phyloP scores from a whole-genome alignment of 2,888 invertebrate genomes.

The Idaea aversata region DNA sequence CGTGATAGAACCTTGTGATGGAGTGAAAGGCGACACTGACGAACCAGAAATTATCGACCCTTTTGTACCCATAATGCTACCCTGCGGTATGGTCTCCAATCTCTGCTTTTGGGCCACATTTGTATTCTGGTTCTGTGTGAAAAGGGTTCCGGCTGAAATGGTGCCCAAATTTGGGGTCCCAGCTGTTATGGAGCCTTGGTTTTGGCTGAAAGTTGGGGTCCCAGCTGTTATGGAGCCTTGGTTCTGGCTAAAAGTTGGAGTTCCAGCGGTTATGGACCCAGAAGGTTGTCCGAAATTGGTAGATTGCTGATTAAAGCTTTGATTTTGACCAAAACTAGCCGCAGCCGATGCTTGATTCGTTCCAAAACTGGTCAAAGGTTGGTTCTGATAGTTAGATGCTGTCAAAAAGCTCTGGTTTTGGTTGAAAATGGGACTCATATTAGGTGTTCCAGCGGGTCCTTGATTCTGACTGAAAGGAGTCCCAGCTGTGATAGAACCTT shows the following conservation, averaged over 20 bases:
- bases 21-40: neutral
- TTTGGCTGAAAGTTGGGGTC: constrained; percentile 22
- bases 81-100: neutral
- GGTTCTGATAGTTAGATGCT: neutral
- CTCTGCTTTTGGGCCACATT: constrained; percentile 11
- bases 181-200: constrained; percentile 22
- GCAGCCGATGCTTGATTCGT: neutral
- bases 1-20: constrained; percentile 9
- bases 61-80: neutral
- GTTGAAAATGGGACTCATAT: constrained; percentile 18
- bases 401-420: neutral
- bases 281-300: constrained; percentile 9
- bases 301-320: neutral
- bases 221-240: constrained; percentile 20
- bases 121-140: constrained; percentile 9
- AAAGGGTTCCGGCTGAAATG: constrained; percentile 5
- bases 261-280: constrained; percentile 12
- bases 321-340: constrained; percentile 1
- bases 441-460: neutral
- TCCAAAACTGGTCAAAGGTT: neutral
- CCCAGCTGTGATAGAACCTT: constrained; percentile 5
- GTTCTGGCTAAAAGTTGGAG: constrained; percentile 10
- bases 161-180: constrained; percentile 19
- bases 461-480: constrained; percentile 7
- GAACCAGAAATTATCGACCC: neutral